These are phyloP conservation scores for Apeltes quadracus DNA, from an alignment of 2,113 vertebrate genomes.

Conservation along the genomic window DNA sequence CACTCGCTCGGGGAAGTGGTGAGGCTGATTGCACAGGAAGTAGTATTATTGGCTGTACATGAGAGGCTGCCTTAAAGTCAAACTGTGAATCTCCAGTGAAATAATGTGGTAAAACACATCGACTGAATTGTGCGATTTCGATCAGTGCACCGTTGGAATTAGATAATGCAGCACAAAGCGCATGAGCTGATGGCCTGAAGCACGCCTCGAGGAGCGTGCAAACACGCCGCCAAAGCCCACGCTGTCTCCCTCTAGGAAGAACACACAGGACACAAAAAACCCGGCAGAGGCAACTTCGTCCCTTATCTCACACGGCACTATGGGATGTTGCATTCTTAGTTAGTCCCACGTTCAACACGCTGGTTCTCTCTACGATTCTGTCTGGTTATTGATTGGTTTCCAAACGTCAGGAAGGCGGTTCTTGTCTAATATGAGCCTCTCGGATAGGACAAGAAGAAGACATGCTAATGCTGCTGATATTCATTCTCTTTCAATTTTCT, in stretches of 20 bases:
- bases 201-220: constrained; percentile 61
- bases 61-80: constrained; percentile 52
- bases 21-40: constrained; percentile 77
- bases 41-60: constrained; percentile 69
- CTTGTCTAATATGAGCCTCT: neutral
- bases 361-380: neutral
- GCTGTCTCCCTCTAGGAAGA: constrained; percentile 42
- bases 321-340: neutral
- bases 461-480: neutral
- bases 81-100: constrained; percentile 13
- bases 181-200: constrained; percentile 65
- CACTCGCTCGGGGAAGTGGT: constrained; percentile 63
- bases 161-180: constrained; percentile 41
- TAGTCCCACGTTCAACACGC: neutral
- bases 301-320: constrained; percentile 19
- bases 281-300: constrained; percentile 60
- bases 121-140: constrained; percentile 11
- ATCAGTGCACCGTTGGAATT: constrained; percentile 17
- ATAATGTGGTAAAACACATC: constrained; percentile 23
- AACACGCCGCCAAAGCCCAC: constrained; percentile 41
- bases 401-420: neutral
- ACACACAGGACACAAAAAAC: constrained; percentile 50
- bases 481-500: neutral
- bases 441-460: neutral
- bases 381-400: neutral